These are phyloP conservation scores for Sylvilagus bachmani DNA, from an alignment of 2,113 vertebrate genomes.

Conservation along the genomic window DNA sequence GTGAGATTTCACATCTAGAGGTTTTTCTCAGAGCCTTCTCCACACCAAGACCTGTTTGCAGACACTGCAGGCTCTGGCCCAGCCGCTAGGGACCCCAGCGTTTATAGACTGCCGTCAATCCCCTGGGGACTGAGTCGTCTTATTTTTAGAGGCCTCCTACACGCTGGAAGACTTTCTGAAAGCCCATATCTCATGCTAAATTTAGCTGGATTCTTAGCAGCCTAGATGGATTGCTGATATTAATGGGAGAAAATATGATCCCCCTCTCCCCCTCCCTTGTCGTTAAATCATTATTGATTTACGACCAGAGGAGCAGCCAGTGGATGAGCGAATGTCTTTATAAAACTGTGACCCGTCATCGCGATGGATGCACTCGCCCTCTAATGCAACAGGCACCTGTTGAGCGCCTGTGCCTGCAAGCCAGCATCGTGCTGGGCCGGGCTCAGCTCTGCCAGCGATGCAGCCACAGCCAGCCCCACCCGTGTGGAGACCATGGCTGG, in stretches of 20 bases:
- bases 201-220: slow-evolving; percentile 54
- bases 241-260: slow-evolving; percentile 76
- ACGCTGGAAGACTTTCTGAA: slow-evolving; percentile 27
- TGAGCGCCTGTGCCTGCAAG: background rate
- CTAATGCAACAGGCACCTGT: slow-evolving; percentile 59
- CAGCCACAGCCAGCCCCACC: background rate
- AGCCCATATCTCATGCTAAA: slow-evolving; percentile 54
- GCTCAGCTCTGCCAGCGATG: background rate
- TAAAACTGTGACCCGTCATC: background rate
- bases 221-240: slow-evolving; percentile 57
- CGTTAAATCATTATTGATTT: slow-evolving; percentile 60
- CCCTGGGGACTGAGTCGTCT: slow-evolving; percentile 38
- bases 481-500: background rate
- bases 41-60: background rate
- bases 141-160: slow-evolving; percentile 61
- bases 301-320: slow-evolving; percentile 14
- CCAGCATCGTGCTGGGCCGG: background rate
- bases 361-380: background rate
- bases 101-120: background rate
- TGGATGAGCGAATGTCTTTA: slow-evolving; percentile 51
- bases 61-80: background rate
- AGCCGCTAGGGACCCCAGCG: background rate
- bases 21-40: background rate
- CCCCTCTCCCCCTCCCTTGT: slow-evolving; percentile 25
- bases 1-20: background rate